Conservation (phyloP, 2,113 vertebrate species). For the Lepisosteus osseus region DNA sequence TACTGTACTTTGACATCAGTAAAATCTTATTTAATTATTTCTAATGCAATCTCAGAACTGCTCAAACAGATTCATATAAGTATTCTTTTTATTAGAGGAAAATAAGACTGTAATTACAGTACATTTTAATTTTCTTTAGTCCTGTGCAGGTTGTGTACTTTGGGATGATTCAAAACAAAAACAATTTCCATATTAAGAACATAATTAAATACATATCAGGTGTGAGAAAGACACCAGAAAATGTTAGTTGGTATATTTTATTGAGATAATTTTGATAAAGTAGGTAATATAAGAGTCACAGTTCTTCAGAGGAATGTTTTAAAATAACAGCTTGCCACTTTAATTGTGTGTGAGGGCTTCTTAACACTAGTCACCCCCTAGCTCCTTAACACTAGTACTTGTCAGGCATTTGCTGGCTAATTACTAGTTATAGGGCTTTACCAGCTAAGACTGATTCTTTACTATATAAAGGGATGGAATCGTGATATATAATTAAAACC, state of each 20-base stretch:
- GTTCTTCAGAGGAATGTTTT: conserved; percentile 13
- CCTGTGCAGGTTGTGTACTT: background rate
- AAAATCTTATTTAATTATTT: too few relatives aligned
- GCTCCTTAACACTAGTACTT: conserved; percentile 33
- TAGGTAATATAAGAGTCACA: background rate
- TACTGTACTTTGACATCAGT: too few relatives aligned
- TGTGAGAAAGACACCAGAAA: too few relatives aligned
- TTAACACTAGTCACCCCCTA: conserved; percentile 30
- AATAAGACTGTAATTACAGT: too few relatives aligned
- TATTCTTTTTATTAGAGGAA: too few relatives aligned
- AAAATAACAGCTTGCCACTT: conserved; percentile 26
- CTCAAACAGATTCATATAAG: too few relatives aligned
- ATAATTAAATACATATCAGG: too few relatives aligned
- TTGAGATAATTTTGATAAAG: background rate
- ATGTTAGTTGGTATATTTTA: too few relatives aligned
- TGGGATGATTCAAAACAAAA: too few relatives aligned
- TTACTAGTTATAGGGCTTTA: conserved; percentile 57
- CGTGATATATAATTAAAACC: conserved; percentile 72
- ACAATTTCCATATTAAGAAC: too few relatives aligned
- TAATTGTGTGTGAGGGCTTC: conserved; percentile 31
- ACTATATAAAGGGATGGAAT: conserved; percentile 43
- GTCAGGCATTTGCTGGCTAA: conserved; percentile 62
- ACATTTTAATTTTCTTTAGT: too few relatives aligned
- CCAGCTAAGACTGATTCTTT: conserved; percentile 58
- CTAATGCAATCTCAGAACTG: too few relatives aligned